These are phyloP conservation scores for Amyelois transitella DNA, from an alignment of 1,140 invertebrate species.

Conservation along the genomic window DNA sequence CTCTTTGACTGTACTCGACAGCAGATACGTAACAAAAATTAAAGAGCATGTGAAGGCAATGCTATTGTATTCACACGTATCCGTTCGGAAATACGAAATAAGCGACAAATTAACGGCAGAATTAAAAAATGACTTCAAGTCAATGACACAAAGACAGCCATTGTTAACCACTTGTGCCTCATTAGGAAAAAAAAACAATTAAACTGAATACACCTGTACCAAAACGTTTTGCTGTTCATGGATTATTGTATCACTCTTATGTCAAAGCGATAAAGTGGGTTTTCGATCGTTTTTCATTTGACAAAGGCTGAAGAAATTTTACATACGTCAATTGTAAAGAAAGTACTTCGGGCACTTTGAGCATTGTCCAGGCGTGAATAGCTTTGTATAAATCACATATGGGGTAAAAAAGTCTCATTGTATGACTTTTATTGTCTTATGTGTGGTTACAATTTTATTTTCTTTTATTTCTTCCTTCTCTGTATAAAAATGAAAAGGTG, in stretches of 20 bases:
- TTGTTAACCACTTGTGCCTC: constrained; percentile 61
- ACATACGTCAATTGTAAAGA: constrained; percentile 36
- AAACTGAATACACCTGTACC: constrained; percentile 37
- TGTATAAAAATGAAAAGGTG: no score
- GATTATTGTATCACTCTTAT: constrained; percentile 17
- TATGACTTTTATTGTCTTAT: no score
- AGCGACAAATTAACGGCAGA: constrained; percentile 38
- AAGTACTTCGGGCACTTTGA: constrained; percentile 53
- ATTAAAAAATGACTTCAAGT: constrained; percentile 30
- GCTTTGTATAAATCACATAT: constrained; percentile 52
- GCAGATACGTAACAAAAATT: no score
- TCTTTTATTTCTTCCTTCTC: no score
- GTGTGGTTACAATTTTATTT: no score
- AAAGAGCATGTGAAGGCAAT: no score
- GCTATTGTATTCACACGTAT: no score
- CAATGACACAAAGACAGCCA: constrained; percentile 53
- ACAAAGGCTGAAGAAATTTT: constrained; percentile 15
- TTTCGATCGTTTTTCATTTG: constrained; percentile 13
- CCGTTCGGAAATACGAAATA: constrained; percentile 30
- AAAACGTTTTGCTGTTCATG: constrained; percentile 8
- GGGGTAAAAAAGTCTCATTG: constrained; percentile 36
- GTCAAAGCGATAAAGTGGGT: constrained; percentile 15
- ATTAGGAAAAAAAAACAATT: constrained; percentile 70
- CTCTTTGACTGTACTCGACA: no score
- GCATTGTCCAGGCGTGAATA: constrained; percentile 52